Conservation (phyloP, 2,113 vertebrate species). For the Chauna torquata region DNA sequence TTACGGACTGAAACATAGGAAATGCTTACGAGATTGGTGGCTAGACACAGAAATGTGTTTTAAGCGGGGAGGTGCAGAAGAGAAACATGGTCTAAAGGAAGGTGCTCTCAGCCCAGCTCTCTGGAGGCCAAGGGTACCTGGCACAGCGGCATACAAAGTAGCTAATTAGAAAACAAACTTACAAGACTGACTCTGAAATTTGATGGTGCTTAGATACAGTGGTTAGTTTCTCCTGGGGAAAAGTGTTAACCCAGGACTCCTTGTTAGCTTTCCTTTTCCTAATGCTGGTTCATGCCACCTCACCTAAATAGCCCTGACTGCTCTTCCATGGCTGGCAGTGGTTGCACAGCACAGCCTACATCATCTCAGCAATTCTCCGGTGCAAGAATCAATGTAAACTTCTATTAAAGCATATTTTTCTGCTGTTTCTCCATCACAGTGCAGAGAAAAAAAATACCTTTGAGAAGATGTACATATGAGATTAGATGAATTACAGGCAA, state of each 20-base stretch:
- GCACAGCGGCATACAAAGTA: neutral
- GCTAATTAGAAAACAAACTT: neutral
- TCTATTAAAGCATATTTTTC: neutral
- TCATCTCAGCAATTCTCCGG: neutral
- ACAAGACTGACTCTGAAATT: neutral
- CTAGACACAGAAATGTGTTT: accelerated
- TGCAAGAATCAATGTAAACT: neutral
- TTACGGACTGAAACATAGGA: accelerated
- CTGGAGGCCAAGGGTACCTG: neutral
- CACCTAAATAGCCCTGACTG: neutral
- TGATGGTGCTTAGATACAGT: neutral
- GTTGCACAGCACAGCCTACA: neutral
- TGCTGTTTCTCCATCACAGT: neutral
- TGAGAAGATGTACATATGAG: neutral
- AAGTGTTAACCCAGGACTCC: neutral
- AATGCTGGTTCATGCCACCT: neutral
- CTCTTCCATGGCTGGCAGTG: neutral
- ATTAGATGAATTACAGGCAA: neutral
- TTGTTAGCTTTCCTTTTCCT: neutral
- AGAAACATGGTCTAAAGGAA: neutral
- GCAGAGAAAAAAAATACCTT: neutral
- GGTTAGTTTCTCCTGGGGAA: accelerated
- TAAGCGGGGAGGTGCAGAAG: neutral
- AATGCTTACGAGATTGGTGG: neutral
- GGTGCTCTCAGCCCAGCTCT: neutral